Evolutionary conservation across 2,113 vertebrate species (phyloP).

Genomic region (Zosterops pallidus): DNA sequence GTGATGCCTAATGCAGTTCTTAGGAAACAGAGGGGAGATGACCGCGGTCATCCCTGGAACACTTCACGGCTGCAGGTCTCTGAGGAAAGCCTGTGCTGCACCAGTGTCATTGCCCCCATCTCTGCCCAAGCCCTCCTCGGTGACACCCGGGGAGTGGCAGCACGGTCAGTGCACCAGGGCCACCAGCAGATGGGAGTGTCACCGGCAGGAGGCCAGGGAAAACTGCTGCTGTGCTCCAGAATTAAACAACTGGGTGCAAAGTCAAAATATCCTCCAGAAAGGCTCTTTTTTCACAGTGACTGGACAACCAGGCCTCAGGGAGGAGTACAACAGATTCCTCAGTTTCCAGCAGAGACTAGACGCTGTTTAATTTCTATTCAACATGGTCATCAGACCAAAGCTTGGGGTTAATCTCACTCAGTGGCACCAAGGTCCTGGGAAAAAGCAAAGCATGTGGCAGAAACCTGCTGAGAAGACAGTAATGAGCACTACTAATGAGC

Average conservation of each 20-base stretch:
- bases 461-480: constrained; percentile 30
- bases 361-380: constrained; percentile 16
- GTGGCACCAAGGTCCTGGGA: constrained; percentile 14
- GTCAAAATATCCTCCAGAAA: neutral
- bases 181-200: constrained; percentile 41
- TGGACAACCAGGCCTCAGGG: neutral
- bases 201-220: neutral
- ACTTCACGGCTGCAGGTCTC: neutral
- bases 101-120: neutral
- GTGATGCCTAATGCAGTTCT: neutral
- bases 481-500: constrained; percentile 22
- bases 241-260: neutral
- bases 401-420: neutral
- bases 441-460: neutral
- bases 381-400: constrained; percentile 2
- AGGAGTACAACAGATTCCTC: neutral
- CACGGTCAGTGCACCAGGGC: neutral
- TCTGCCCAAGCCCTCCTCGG: neutral
- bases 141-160: neutral
- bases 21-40: neutral
- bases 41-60: neutral
- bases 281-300: neutral
- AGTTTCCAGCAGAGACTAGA: neutral
- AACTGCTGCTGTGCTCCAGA: neutral
- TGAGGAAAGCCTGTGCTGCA: neutral